Percentiles rank a stretch among this genome's conserved stretches.
Evolutionary conservation across 2,888 invertebrate genomes (phyloP).

Genomic region (Phorcus lineatus): DNA sequence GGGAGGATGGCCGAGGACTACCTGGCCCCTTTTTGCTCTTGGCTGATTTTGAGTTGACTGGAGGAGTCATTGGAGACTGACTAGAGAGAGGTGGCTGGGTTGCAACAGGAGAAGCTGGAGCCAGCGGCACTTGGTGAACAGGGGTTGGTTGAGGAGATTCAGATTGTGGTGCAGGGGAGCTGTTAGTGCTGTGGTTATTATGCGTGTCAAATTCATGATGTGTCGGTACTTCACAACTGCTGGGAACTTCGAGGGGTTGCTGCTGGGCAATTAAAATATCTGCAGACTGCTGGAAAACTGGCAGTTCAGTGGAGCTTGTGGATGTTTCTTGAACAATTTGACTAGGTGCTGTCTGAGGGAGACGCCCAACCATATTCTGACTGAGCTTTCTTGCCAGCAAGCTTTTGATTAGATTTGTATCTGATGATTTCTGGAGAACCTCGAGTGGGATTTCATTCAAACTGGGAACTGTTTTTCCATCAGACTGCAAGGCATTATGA

Average conservation of each 20-base stretch:
- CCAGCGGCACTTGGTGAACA: slow-evolving; percentile 37
- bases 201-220: slow-evolving; percentile 27
- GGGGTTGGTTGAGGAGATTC: slow-evolving; percentile 33
- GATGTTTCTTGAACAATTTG: slow-evolving; percentile 5
- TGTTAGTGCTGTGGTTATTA: slow-evolving; percentile 33
- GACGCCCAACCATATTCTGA: slow-evolving; percentile 36
- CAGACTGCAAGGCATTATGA: slow-evolving; percentile 51
- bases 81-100: slow-evolving; percentile 29
- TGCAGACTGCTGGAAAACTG: background rate
- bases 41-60: slow-evolving; percentile 19
- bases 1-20: slow-evolving; percentile 42
- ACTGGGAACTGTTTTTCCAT: slow-evolving; percentile 24
- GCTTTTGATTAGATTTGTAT: slow-evolving; percentile 90
- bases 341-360: slow-evolving; percentile 14
- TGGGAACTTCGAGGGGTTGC: background rate
- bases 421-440: slow-evolving; percentile 35
- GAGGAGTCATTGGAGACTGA: slow-evolving; percentile 38
- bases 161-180: slow-evolving; percentile 31
- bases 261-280: slow-evolving; percentile 19
- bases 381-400: slow-evolving; percentile 89
- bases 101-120: slow-evolving; percentile 39
- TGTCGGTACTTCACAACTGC: slow-evolving; percentile 12
- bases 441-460: background rate
- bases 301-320: background rate
- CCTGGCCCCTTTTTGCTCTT: slow-evolving; percentile 32